Evolutionary conservation across 1,140 invertebrate species (phyloP).

Genomic region (Hyles euphorbiae): DNA sequence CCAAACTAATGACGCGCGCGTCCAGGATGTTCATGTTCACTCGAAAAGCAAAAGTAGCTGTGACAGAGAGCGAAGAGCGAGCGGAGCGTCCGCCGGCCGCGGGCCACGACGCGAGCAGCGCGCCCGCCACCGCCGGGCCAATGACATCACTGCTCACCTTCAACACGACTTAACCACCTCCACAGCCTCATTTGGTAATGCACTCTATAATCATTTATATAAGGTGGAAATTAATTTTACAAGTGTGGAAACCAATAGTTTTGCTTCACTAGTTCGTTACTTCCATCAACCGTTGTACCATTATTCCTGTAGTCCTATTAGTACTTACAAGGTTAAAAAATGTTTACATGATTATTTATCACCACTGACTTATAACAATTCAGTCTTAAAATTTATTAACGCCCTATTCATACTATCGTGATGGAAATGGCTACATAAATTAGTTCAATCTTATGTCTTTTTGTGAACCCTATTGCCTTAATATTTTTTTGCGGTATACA

Average conservation of each 20-base stretch:
- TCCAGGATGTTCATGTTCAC: conserved; percentile 53
- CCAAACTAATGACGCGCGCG: conserved; percentile 48
- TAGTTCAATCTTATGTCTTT: too few species aligned
- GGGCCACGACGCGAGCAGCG: conserved; percentile 2
- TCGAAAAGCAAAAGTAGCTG: conserved; percentile 65
- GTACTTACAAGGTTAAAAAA: conserved; percentile 12
- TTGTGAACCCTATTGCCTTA: too few species aligned
- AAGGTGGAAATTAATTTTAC: conserved; percentile 24
- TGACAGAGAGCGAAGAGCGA: conserved; percentile 40
- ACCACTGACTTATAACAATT: too few species aligned
- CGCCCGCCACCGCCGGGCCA: conserved; percentile 32
- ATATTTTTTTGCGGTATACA: too few species aligned
- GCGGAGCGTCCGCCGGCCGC: conserved; percentile 44
- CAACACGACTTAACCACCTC: conserved; percentile 24
- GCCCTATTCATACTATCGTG: too few species aligned
- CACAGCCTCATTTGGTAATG: conserved; percentile 17
- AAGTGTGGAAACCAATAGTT: conserved; percentile 27
- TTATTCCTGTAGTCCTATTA: conserved; percentile 37
- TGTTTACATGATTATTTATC: not conserved
- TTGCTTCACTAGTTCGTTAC: conserved; percentile 24
- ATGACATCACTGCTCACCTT: conserved; percentile 52
- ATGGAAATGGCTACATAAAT: too few species aligned
- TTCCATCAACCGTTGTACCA: conserved; percentile 29
- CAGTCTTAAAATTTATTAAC: too few species aligned
- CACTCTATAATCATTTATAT: conserved; percentile 27